phyloP scores from a whole-genome alignment of 2,113 vertebrate genomes.

The Corydoras maculifer region DNA sequence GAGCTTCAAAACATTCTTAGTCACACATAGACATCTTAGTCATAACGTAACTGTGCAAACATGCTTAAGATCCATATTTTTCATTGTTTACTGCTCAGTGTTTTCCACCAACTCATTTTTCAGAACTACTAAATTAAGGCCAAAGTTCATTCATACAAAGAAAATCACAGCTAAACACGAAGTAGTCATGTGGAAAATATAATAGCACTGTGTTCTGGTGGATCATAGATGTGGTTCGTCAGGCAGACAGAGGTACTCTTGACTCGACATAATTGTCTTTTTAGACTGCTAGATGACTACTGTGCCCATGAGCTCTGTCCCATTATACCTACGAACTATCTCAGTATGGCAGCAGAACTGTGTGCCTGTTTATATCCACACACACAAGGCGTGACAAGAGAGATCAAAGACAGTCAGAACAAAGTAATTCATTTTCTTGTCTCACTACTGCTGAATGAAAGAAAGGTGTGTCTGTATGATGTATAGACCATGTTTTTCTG shows the following conservation, averaged over 20 bases:
- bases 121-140: too few species aligned
- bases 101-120: not conserved
- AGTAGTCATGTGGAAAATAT: slow-evolving; percentile 14
- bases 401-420: not conserved
- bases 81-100: not conserved
- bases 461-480: slow-evolving; percentile 2
- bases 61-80: slow-evolving; percentile 3
- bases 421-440: not conserved
- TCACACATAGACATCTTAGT: slow-evolving; percentile 10
- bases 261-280: slow-evolving; percentile 29
- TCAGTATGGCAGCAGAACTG: slow-evolving; percentile 10
- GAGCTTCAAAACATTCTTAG: slow-evolving; percentile 31
- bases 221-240: slow-evolving; percentile 25
- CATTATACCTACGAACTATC: slow-evolving; percentile 17
- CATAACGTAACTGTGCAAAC: slow-evolving; percentile 11
- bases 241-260: slow-evolving; percentile 26
- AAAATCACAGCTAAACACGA: slow-evolving; percentile 5
- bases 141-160: slow-evolving; percentile 15
- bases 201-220: slow-evolving; percentile 12
- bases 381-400: not conserved
- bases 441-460: not conserved
- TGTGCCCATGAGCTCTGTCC: slow-evolving; percentile 8
- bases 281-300: slow-evolving; percentile 18
- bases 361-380: slow-evolving; percentile 15
- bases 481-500: not conserved